Conservation (phyloP, 2,888 invertebrate genomes). For the Eugnorisma glareosa region DNA sequence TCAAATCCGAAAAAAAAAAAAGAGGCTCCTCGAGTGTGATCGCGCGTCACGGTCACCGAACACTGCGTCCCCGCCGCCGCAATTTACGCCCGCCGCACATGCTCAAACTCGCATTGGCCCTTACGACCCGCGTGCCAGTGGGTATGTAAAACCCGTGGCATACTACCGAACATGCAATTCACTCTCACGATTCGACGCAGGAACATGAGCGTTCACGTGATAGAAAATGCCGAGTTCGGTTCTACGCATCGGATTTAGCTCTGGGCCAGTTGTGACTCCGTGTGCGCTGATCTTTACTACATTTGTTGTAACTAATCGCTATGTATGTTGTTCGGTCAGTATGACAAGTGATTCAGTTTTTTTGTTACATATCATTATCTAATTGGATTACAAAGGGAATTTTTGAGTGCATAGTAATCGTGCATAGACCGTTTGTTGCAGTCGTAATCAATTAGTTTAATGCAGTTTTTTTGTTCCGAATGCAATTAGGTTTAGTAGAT, state of each 20-base stretch:
- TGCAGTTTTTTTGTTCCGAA: constrained; percentile 27
- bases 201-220: neutral
- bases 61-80: too few relatives aligned
- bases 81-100: too few relatives aligned
- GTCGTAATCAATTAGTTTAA: constrained; percentile 41
- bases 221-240: neutral
- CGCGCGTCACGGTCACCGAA: too few relatives aligned
- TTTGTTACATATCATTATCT: constrained; percentile 39
- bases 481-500: neutral
- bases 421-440: constrained; percentile 14
- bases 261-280: neutral
- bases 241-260: neutral
- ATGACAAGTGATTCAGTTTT: constrained; percentile 35
- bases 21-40: too few relatives aligned
- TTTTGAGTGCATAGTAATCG: constrained; percentile 42
- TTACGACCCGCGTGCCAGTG: too few relatives aligned
- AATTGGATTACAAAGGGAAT: constrained; percentile 51
- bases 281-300: constrained; percentile 3
- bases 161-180: neutral
- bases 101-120: too few relatives aligned
- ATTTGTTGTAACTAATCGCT: constrained; percentile 27
- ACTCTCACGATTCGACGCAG: neutral
- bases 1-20: too few relatives aligned
- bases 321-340: constrained; percentile 20
- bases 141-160: neutral